Evolutionary conservation across 2,888 invertebrate genomes (phyloP), one percentile per base, ranked within the genome.

Genomic region (Drosophila lutescens): DNA sequence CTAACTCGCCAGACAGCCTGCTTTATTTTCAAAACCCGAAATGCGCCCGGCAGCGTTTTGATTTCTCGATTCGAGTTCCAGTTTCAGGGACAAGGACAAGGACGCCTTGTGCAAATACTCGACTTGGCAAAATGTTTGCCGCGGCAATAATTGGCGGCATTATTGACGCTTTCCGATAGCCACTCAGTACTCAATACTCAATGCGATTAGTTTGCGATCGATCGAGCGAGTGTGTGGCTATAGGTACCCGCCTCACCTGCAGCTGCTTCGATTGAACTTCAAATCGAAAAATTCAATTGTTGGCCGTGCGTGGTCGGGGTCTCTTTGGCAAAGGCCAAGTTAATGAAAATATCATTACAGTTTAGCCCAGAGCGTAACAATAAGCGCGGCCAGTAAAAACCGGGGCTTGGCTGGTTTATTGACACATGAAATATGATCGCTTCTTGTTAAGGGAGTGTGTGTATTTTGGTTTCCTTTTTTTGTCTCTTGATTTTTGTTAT

Each of bases 271-370:
- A 60, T 76, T 63, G 44, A 71, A 72, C 72, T 80, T 80, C 76
- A 78, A 81, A 65, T 66, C 34, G 46, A 40, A 68, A 57, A 61
- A 71, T 72, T 77, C 76, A 74, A 84, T 83, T 78, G 81, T 85
- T 62, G 53, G 15, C 69, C 56, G 61, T 76, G 82, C 88, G 82
- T 82, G 82, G 83, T 82, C 74, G 85, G 58, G 32, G 59, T 46
- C 67, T 65, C 68, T 74, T 88, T 76, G 71, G 78, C 76, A 84
- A 85, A 85, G 89, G 89, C 84, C 84, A 87, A 85, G 89, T 74
- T 88, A 87, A 85, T 87, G 85, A 89, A 85, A 85, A 89, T 84
- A 88, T 88, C 89, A 84, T 88, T 88, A 80, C 84, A 80, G 62
- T 78, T 88, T 86, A 63, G 82, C 82, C 82, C 78, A 87, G 71